phyloP scores from a whole-genome alignment of 2,797 vertebrate species.

The Spatula clypeata region DNA sequence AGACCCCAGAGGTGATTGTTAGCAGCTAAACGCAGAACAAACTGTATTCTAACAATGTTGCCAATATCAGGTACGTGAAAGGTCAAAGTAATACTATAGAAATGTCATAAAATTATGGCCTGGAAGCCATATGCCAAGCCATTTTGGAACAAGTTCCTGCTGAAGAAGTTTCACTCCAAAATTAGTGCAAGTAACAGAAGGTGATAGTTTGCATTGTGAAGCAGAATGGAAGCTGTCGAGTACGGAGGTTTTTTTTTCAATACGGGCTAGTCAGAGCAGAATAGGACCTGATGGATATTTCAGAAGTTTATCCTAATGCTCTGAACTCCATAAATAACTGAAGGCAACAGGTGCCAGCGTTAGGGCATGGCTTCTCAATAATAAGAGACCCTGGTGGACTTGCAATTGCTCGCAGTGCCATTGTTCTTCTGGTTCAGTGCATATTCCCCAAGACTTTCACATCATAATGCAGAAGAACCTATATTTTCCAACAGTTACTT shows the following conservation, averaged over 20 bases:
- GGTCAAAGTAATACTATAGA: background rate
- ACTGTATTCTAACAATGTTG: rapidly evolving
- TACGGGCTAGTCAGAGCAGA: background rate
- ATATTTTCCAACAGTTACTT: background rate
- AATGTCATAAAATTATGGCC: background rate
- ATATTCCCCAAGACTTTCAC: background rate
- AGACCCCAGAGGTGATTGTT: background rate
- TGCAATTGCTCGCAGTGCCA: background rate
- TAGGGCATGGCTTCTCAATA: background rate
- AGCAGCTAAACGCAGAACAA: background rate
- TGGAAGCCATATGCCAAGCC: background rate
- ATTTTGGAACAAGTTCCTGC: background rate
- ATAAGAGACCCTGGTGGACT: background rate
- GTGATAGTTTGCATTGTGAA: background rate
- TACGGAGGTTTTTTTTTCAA: background rate
- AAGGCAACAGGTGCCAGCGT: background rate
- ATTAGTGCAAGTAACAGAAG: background rate
- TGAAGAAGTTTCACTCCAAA: background rate
- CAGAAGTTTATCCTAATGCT: background rate
- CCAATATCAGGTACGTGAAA: rapidly evolving
- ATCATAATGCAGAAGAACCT: background rate
- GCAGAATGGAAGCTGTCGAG: background rate
- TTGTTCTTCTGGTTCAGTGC: background rate
- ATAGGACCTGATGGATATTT: background rate
- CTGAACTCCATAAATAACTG: background rate